These are phyloP conservation scores for Prosapia bicincta DNA, from an alignment of 2,888 invertebrate genomes.

Conservation along the genomic window DNA sequence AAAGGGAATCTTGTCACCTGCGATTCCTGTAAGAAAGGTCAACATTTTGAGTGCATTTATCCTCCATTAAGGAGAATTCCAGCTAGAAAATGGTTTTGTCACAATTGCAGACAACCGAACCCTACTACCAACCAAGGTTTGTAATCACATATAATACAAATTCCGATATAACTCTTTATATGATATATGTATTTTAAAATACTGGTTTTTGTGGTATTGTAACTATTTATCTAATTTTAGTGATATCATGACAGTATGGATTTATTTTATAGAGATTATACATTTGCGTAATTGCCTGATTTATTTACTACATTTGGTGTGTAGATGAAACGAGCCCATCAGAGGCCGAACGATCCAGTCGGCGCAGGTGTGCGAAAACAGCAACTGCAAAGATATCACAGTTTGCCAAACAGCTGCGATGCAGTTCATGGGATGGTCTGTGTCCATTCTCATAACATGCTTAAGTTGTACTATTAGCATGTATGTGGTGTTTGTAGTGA, in stretches of 20 bases:
- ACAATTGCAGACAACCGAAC: constrained; percentile 49
- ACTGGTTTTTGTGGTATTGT: neutral
- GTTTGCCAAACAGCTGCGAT: constrained; percentile 45
- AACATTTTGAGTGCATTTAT: constrained; percentile 71
- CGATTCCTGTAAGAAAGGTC: constrained; percentile 57
- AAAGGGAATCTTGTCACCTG: constrained; percentile 65
- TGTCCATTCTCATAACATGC: constrained; percentile 9
- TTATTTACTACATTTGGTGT: constrained; percentile 26
- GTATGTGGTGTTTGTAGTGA: neutral
- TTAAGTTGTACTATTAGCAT: neutral
- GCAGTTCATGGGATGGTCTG: constrained; percentile 44
- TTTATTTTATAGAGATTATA: neutral
- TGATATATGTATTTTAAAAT: no score
- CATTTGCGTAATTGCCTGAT: neutral
- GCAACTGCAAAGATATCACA: constrained; percentile 45
- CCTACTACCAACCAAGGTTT: neutral
- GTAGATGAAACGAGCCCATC: constrained; percentile 33
- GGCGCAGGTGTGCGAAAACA: constrained; percentile 44
- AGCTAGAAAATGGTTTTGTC: constrained; percentile 60
- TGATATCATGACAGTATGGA: neutral
- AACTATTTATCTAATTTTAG: neutral
- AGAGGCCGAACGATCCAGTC: constrained; percentile 38
- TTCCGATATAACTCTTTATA: no score
- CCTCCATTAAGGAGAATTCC: constrained; percentile 59
- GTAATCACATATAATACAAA: no score